A percentile compares a stretch with the other conserved stretches of the same genome.
These are phyloP conservation scores for Falco naumanni DNA, from an alignment of 2,797 vertebrate species.

Conservation along the genomic window DNA sequence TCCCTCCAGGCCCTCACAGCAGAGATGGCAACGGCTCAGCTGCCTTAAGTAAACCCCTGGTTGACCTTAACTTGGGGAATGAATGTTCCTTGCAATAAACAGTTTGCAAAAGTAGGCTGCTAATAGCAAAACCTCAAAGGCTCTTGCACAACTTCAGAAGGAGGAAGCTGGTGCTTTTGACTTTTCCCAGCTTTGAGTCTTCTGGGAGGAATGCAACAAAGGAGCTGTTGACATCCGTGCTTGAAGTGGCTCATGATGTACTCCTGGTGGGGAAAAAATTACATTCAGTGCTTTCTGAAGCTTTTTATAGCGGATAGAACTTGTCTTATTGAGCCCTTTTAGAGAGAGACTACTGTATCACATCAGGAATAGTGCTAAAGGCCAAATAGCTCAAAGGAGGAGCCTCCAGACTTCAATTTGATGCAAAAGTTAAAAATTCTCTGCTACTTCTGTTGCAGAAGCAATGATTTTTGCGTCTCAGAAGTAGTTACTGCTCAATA, in stretches of 20 bases:
- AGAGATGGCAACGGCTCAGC: background rate
- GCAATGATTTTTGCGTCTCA: background rate
- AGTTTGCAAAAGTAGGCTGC: constrained; percentile 24
- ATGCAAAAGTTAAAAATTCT: background rate
- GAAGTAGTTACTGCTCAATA: background rate
- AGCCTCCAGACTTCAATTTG: background rate
- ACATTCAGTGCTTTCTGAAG: background rate
- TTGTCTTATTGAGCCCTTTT: background rate
- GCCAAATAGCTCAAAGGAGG: background rate
- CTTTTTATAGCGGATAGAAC: background rate
- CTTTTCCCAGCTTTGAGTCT: constrained; percentile 50
- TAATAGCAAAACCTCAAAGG: constrained; percentile 18
- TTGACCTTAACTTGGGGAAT: background rate
- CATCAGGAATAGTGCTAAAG: background rate
- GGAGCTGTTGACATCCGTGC: background rate
- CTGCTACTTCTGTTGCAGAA: background rate
- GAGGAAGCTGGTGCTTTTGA: constrained; percentile 31
- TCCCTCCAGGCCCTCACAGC: background rate
- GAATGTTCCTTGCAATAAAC: constrained; percentile 17
- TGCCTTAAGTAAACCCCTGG: background rate
- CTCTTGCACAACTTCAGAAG: constrained; percentile 30
- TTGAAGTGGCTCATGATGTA: background rate
- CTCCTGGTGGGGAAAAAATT: background rate
- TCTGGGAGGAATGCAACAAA: constrained; percentile 40
- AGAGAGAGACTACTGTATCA: background rate